A percentile compares a stretch with the other conserved stretches of the same genome.
These are phyloP conservation scores for Eupithecia abbreviata DNA, from an alignment of 2,888 invertebrate species.

Conservation along the genomic window DNA sequence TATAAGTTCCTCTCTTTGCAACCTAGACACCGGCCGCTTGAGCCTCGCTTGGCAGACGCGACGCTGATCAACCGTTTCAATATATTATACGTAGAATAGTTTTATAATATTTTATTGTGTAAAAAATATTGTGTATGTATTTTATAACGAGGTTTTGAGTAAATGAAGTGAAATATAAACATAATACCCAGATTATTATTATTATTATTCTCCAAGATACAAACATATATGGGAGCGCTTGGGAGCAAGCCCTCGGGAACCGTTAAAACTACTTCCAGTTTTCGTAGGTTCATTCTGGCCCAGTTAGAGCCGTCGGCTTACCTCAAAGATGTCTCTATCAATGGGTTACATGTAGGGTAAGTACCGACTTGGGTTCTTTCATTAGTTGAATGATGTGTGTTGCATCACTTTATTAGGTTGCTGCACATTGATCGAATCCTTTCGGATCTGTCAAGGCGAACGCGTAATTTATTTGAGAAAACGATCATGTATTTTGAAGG, in stretches of 20 bases:
- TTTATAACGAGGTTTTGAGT: too few species aligned
- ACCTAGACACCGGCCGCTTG: too few species aligned
- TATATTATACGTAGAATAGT: too few species aligned
- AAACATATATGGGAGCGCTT: constrained; percentile 41
- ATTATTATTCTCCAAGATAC: neutral
- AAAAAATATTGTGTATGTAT: too few species aligned
- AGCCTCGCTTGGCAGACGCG: too few species aligned
- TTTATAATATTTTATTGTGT: too few species aligned
- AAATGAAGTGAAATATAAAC: too few species aligned
- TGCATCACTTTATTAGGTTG: neutral
- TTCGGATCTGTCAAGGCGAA: constrained; percentile 33
- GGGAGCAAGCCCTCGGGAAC: constrained; percentile 54
- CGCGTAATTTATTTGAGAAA: constrained; percentile 7
- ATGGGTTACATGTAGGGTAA: constrained; percentile 6
- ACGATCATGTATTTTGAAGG: neutral
- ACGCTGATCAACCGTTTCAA: too few species aligned
- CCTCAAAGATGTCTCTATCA: constrained; percentile 26
- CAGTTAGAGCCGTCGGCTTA: constrained; percentile 51
- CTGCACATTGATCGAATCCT: constrained; percentile 32
- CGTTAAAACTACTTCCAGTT: constrained; percentile 64
- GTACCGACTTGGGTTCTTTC: constrained; percentile 14
- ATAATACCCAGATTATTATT: too few species aligned
- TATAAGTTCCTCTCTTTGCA: too few species aligned
- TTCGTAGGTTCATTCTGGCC: constrained; percentile 61
- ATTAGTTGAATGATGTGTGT: neutral